Evolutionary conservation across 92 coral and sea anemone genomes (phyloP).

Genomic region (Parazoanthus atlanticus): DNA sequence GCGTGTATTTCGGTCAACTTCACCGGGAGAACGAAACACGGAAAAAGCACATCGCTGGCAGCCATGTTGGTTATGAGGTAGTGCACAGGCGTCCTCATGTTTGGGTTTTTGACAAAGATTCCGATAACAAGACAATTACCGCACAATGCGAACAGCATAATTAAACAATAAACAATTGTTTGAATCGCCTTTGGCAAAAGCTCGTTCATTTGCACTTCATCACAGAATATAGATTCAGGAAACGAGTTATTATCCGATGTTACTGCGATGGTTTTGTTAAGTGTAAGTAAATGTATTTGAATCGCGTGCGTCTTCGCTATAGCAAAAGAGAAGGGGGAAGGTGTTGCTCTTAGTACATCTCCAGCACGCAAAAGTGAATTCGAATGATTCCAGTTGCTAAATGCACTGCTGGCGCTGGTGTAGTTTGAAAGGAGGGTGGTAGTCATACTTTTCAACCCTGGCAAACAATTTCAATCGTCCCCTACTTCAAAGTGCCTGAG

Average conservation of each 20-base stretch:
- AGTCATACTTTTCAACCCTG: background rate
- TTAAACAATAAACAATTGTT: background rate
- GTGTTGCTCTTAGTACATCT: background rate
- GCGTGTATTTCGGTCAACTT: background rate
- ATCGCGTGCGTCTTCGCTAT: background rate
- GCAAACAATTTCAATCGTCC: no score
- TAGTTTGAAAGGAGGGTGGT: background rate
- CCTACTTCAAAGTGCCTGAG: background rate
- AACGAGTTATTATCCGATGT: background rate
- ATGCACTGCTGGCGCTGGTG: background rate
- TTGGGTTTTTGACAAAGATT: background rate
- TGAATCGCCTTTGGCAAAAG: background rate
- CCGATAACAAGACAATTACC: background rate
- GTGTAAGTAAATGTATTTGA: background rate
- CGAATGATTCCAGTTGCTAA: background rate
- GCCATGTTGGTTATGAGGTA: conserved; percentile 14
- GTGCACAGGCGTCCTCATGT: background rate
- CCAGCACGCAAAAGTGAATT: background rate
- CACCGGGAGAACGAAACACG: conserved; percentile 8
- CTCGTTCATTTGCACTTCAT: background rate
- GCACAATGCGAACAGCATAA: conserved; percentile 1
- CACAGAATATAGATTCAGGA: background rate
- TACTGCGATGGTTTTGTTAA: background rate
- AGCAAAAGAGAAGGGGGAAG: background rate
- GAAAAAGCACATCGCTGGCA: background rate